Evolutionary conservation across 2,888 invertebrate genomes (phyloP).

Genomic region (Gasteruption jaculator): DNA sequence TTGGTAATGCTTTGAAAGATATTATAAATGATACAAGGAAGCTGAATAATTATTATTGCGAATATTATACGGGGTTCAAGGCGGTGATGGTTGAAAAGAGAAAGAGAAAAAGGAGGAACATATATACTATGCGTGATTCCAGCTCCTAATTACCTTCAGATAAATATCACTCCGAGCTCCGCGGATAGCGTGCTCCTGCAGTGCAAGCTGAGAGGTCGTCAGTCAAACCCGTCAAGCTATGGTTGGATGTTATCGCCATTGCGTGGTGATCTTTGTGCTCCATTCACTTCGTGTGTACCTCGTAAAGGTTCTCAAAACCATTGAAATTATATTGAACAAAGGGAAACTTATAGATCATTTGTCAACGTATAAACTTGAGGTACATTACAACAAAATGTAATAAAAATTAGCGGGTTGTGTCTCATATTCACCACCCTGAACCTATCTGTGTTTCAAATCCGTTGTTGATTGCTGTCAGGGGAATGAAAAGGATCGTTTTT

Average conservation of each 20-base stretch:
- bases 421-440: no score
- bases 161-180: constrained; percentile 42
- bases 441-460: no score
- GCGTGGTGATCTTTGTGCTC: constrained; percentile 33
- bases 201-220: constrained; percentile 41
- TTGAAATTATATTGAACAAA: no score
- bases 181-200: constrained; percentile 45
- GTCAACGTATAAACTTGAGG: no score
- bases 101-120: constrained; percentile 27
- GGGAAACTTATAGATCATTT: no score
- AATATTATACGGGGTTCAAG: constrained; percentile 24
- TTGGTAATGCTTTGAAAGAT: no score
- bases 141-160: constrained; percentile 45
- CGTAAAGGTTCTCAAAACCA: no score
- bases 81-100: constrained; percentile 23
- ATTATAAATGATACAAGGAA: constrained; percentile 28
- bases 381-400: no score
- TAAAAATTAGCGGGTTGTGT: no score
- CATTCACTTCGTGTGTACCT: constrained; percentile 25
- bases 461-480: no score
- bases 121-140: constrained; percentile 41
- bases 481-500: no score
- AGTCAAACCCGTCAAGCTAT: constrained; percentile 39
- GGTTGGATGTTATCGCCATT: constrained; percentile 38
- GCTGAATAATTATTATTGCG: constrained; percentile 33